Evolutionary conservation across 2,888 invertebrate genomes (phyloP).

Genomic region (Aelia acuminata): DNA sequence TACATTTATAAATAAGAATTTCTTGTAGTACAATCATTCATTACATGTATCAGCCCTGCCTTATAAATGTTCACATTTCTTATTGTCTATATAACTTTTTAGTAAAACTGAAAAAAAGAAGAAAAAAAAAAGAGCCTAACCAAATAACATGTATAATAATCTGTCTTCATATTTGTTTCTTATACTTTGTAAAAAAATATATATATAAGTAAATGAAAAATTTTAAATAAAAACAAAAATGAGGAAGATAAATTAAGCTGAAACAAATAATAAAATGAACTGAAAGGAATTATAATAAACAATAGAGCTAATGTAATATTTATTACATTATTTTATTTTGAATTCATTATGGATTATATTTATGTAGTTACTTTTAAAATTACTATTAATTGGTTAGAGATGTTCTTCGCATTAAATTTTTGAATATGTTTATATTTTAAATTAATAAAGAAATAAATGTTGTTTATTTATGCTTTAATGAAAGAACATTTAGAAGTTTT

Average conservation of each 20-base stretch:
- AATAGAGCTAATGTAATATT: conserved; percentile 1
- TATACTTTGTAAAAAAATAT: conserved; percentile 36
- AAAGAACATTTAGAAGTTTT: conserved; percentile 27
- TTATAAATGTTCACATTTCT: conserved; percentile 55
- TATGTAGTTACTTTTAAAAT: conserved; percentile 5
- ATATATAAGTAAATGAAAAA: not conserved
- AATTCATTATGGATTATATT: conserved; percentile 21
- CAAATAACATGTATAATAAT: conserved; percentile 39
- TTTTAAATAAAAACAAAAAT: not conserved
- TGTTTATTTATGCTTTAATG: conserved; percentile 38
- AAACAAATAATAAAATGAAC: conserved; percentile 12
- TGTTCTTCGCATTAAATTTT: conserved; percentile 34
- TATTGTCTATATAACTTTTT: conserved; percentile 41
- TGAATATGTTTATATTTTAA: conserved; percentile 44
- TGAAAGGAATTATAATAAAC: conserved; percentile 28
- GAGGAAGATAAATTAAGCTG: conserved; percentile 8
- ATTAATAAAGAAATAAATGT: conserved; percentile 13
- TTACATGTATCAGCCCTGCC: conserved; percentile 54
- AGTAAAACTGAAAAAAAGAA: conserved; percentile 13
- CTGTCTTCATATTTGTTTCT: conserved; percentile 27
- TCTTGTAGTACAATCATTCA: conserved; percentile 50
- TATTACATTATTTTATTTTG: conserved; percentile 6
- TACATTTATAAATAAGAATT: conserved; percentile 49
- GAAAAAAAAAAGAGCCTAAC: conserved; percentile 44
- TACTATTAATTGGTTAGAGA: not conserved